Conservation (phyloP, 2,113 vertebrate genomes). For the Harpagus bidentatus region DNA sequence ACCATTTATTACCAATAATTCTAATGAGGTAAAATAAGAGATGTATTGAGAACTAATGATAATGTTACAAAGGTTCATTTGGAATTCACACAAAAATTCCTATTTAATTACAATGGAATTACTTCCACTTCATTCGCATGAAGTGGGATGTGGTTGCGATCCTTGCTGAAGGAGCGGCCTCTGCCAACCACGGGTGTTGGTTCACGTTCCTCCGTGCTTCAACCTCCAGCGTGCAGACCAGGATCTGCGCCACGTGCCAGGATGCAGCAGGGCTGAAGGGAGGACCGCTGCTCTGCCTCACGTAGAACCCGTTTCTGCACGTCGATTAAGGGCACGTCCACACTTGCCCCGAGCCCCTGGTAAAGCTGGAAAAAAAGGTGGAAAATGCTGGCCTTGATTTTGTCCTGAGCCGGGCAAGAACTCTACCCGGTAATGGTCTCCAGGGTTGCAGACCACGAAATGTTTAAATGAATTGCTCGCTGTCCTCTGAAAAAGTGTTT, state of each 20-base stretch:
- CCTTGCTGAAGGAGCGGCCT: not conserved
- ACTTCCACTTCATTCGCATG: not conserved
- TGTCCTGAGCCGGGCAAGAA: not conserved
- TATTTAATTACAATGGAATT: slow-evolving; percentile 56
- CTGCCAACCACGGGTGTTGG: not conserved
- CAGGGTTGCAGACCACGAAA: not conserved
- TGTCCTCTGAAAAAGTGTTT: not conserved
- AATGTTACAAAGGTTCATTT: slow-evolving; percentile 67
- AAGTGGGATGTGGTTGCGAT: not conserved
- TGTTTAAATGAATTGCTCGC: not conserved
- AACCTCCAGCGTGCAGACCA: accelerated
- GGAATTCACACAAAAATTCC: slow-evolving; percentile 49
- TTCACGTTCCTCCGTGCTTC: not conserved
- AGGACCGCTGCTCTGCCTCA: not conserved
- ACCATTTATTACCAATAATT: slow-evolving; percentile 68
- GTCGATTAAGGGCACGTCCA: accelerated
- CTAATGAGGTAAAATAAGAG: slow-evolving; percentile 64
- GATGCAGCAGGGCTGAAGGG: not conserved
- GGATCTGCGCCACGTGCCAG: not conserved
- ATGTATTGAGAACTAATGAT: slow-evolving; percentile 56
- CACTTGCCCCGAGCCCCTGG: not conserved
- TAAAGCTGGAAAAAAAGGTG: not conserved
- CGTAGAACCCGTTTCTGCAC: not conserved
- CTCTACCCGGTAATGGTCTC: not conserved
- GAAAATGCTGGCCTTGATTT: not conserved